Base-by-base conservation (phyloP, 2,888 invertebrate genomes). In the Nephrocerus scutellatus region DNA sequence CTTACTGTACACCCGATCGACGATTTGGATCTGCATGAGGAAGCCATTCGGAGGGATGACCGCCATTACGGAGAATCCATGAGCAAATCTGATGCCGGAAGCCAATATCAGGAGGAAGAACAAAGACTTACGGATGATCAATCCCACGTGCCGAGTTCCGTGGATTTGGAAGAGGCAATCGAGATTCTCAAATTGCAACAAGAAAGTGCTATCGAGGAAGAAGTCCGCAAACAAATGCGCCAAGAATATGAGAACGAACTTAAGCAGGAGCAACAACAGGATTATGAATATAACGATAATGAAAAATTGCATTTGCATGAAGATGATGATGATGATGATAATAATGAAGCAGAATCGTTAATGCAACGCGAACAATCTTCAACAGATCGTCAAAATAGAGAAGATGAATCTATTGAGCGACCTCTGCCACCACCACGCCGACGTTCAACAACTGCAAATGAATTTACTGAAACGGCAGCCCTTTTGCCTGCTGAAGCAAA, bases 1-100 rank as follows among this genome's bases (percentile, higher is more conserved):
- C 61, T 82, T 29, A 72, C 79, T 10, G 80, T 82, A 14, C 75
- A 79, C 50, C 81, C 76, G 9, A 74, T 81, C 47, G 75, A 78
- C 53, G 73, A 73, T 33, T 70, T 74, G 23, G 63, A 64, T 41
- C 45, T 62, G 30, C 56, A 56, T 28, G 61, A 60, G 23, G 61
- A 59, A 3, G 51, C 60, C 1, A 43, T 62, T 9, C 52, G 59
- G 1, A 21, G 36, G 13, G 41, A 42, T 12, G 42, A n/a, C n/a
- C n/a, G 36, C 3, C 30, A 34, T 10, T 42, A 40, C 22, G 48
- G 48, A 24, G 47, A 45, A n/a, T 42, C 47, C 16, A 41, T 44
- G 9, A 47, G 39, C 20, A 48, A 44, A 30, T 51, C 49, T 6
- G 47, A 50, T 24, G 30, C 36, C 2, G 55, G 51, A 9, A 50